Evolutionary conservation across 2,797 vertebrate species (phyloP), one percentile per base, ranked within the genome.

Genomic region (Momotus momota): DNA sequence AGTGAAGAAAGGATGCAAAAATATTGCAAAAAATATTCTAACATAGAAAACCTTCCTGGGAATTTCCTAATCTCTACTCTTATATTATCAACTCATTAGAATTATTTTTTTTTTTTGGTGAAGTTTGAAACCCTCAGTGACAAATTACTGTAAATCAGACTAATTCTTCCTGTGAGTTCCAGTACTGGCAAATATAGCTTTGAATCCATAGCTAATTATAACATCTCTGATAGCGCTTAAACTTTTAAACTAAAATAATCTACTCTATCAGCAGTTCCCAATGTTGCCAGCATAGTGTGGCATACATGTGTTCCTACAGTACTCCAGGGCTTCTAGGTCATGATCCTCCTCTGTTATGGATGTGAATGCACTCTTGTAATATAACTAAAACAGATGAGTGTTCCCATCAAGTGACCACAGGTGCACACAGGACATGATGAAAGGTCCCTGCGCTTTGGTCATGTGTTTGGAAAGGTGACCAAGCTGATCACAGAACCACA

Each of bases 151-250:
- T 94, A 91, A 40, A 97, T 95, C 95, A 88, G 81, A 87, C 62
- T 94, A 93, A 91, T 96, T 96, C 91, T 96, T 97, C 92, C 92
- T 94, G 92, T 84, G 92, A 64, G 43, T 96, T 97, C 86, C 86
- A 86, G 80, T 92, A 70, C 86, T 94, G 95, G 96, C 91, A 97
- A 96, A 87, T 31, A 75, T 6, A 96, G 66, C 82, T 96, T 96
- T 97, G 95, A 97, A 94, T 97, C 84, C 89, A 81, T 93, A 92
- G 93, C 81, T 96, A 96, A 79, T 96, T 97, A 96, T 91, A 96
- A 96, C 31, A 6, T 86, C 94, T 82, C 72, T 90, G 84, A 92
- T 96, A 95, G 92, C 49, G n/a, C 94, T 97, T 64, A 80, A 91
- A 69, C 55, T 97, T 96, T 97, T 96, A 93, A 96, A 82, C 74